Conservation (phyloP, 1,140 invertebrate genomes). For the Drosophila nigrodunni region DNA sequence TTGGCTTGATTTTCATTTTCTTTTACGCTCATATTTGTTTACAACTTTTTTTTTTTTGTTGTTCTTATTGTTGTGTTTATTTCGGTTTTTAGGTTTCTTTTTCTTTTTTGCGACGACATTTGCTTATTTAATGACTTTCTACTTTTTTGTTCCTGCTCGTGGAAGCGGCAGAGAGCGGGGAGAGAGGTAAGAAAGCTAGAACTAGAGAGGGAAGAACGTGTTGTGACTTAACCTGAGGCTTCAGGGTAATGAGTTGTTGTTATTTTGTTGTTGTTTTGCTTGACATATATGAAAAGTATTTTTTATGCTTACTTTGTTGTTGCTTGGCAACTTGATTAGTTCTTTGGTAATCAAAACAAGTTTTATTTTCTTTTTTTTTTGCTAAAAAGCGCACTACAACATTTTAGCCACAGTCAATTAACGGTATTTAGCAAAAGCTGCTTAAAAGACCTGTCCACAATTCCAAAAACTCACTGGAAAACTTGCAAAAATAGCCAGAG, state of each 20-base stretch:
- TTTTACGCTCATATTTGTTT: slow-evolving; percentile 71
- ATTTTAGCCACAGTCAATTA: slow-evolving; percentile 40
- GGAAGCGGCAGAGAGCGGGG: not conserved
- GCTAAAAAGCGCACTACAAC: slow-evolving; percentile 29
- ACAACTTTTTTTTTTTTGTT: slow-evolving; percentile 56
- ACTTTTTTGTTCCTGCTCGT: slow-evolving; percentile 46
- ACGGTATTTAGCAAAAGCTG: slow-evolving; percentile 61
- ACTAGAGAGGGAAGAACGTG: slow-evolving; percentile 17
- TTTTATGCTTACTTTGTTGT: slow-evolving; percentile 36
- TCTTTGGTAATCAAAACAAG: slow-evolving; percentile 61
- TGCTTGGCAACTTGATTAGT: slow-evolving; percentile 34
- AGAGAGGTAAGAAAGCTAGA: not conserved
- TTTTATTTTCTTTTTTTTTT: slow-evolving; percentile 13
- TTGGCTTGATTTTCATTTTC: slow-evolving; percentile 68
- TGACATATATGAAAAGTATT: slow-evolving; percentile 28
- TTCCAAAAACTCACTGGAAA: slow-evolving; percentile 1
- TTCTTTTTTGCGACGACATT: slow-evolving; percentile 51
- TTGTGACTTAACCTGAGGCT: slow-evolving; percentile 27
- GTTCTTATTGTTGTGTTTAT: slow-evolving; percentile 17
- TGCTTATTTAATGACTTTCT: slow-evolving; percentile 61
- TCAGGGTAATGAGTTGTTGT: slow-evolving; percentile 55
- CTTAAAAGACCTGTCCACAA: slow-evolving; percentile 31
- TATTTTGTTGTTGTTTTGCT: not conserved
- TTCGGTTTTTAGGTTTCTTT: slow-evolving; percentile 53
- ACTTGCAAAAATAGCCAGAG: not conserved